Conservation (phyloP, 2,113 vertebrate species). For the Gnathochromis pfefferi region DNA sequence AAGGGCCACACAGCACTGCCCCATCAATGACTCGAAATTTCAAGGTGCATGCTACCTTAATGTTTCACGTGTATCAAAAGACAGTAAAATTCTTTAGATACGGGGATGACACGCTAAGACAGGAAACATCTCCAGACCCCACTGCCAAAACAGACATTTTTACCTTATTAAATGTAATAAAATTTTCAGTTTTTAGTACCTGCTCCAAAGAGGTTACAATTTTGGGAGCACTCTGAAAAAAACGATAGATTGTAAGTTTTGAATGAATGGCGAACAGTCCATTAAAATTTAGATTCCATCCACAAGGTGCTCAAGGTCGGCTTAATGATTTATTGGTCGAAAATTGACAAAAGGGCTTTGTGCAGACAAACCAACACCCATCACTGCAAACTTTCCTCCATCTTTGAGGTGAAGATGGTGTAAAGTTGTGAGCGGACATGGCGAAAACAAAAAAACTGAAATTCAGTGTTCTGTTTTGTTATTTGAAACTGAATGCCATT, state of each 20-base stretch:
- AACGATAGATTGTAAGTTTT: neutral
- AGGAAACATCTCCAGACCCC: neutral
- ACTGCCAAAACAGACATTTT: fast-evolving
- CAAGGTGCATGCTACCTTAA: neutral
- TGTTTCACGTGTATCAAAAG: fast-evolving
- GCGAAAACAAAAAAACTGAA: neutral
- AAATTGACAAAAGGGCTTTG: neutral
- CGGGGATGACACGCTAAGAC: neutral
- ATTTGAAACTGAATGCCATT: neutral
- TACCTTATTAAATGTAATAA: neutral
- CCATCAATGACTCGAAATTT: neutral
- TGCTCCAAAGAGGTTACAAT: neutral
- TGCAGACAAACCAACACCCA: neutral
- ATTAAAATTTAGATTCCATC: neutral
- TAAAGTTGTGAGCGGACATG: neutral
- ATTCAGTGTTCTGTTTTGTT: neutral
- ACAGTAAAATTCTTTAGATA: neutral
- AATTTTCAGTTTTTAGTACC: neutral
- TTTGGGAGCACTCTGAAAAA: neutral
- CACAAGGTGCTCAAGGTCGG: neutral
- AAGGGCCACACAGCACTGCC: neutral
- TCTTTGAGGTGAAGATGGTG: neutral
- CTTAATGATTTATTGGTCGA: neutral
- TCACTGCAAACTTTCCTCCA: neutral
- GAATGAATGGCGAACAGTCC: fast-evolving